A percentile compares a stretch with the other conserved stretches of the same genome.
Evolutionary conservation across 2,797 vertebrate genomes (phyloP).

Genomic region (Danio albolineatus): DNA sequence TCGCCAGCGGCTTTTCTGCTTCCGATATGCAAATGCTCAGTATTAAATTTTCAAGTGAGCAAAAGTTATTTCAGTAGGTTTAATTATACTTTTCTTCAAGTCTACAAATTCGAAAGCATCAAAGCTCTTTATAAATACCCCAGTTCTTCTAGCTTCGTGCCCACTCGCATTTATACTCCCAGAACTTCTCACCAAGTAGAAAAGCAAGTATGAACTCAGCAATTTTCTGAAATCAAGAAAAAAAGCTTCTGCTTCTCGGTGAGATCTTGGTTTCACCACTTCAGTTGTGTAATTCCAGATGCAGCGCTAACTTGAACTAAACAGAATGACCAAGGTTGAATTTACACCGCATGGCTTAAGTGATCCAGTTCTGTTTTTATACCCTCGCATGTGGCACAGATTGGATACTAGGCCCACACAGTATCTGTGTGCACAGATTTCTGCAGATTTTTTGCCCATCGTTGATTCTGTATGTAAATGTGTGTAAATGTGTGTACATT

Average conservation of each 20-base stretch:
- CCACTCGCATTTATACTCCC: constrained; percentile 23
- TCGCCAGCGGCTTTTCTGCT: constrained; percentile 6
- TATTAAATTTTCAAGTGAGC: constrained; percentile 13
- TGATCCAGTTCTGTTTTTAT: too few relatives aligned
- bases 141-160: background rate
- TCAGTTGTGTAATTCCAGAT: constrained; percentile 20
- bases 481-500: too few relatives aligned
- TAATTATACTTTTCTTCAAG: background rate
- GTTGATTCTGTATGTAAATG: too few relatives aligned
- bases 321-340: background rate
- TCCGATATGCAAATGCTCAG: constrained; percentile 15
- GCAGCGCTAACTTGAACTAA: background rate
- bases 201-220: background rate
- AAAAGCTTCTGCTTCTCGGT: constrained; percentile 11
- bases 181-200: background rate
- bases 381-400: too few relatives aligned
- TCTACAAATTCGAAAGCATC: constrained; percentile 1
- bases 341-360: too few relatives aligned
- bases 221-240: background rate
- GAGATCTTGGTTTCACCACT: constrained; percentile 18
- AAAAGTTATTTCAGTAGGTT: constrained; percentile 15
- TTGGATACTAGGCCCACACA: too few relatives aligned
- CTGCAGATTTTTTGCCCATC: too few relatives aligned
- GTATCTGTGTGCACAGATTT: too few relatives aligned
- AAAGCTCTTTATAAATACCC: constrained; percentile 19